These are phyloP conservation scores for Rhynchomys soricoides DNA, from an alignment of 2,113 vertebrate species.

Conservation along the genomic window DNA sequence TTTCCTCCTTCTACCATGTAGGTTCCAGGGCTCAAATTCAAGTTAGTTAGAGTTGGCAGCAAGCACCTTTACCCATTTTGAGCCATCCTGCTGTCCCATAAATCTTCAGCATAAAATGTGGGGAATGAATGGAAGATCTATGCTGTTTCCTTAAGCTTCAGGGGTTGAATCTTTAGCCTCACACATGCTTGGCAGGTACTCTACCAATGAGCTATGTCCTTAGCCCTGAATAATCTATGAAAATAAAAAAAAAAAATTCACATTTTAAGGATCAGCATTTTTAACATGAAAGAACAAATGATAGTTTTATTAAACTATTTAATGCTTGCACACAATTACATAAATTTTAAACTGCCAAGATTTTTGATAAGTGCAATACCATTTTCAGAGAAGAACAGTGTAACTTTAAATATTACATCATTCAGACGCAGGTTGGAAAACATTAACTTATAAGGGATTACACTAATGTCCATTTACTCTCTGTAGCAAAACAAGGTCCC, in stretches of 20 bases:
- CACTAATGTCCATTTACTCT: constrained; percentile 57
- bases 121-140: background rate
- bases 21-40: background rate
- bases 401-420: constrained; percentile 72
- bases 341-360: constrained; percentile 57
- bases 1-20: background rate
- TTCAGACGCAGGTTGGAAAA: constrained; percentile 21
- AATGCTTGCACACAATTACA: constrained; percentile 77
- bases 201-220: background rate
- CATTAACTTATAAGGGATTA: constrained; percentile 66
- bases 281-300: constrained; percentile 56
- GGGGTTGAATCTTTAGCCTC: background rate
- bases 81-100: too few species aligned
- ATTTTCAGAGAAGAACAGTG: constrained; percentile 72
- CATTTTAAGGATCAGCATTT: constrained; percentile 44
- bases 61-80: background rate
- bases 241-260: constrained; percentile 39
- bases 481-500: constrained; percentile 60
- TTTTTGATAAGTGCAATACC: constrained; percentile 59
- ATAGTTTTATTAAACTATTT: constrained; percentile 76
- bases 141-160: background rate
- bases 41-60: background rate
- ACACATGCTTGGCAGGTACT: background rate
- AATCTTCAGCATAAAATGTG: constrained; percentile 24
- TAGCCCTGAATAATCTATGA: background rate